A percentile compares a stretch with the other conserved stretches of the same genome.
phyloP scores from a whole-genome alignment of 2,113 vertebrate genomes.

The Tragulus kanchil region DNA sequence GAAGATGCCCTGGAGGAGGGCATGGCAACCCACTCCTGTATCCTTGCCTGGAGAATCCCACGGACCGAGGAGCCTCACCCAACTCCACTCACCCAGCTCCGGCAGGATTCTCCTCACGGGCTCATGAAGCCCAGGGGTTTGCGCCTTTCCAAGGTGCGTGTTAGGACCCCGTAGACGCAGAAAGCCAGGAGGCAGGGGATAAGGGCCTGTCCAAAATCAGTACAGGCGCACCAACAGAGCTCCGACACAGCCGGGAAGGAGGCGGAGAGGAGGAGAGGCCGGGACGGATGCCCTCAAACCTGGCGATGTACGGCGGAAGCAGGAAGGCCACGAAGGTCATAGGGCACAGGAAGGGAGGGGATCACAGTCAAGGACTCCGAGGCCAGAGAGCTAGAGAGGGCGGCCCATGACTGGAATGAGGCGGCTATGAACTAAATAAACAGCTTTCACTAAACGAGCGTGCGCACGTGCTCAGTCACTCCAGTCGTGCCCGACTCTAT shows the following conservation, averaged over 20 bases:
- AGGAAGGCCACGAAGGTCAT: not conserved
- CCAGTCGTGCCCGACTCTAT: no score
- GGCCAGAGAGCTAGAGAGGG: rapidly evolving
- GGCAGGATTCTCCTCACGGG: not conserved
- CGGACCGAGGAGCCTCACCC: no score
- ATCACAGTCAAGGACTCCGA: not conserved
- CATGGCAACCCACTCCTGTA: no score
- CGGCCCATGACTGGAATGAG: rapidly evolving
- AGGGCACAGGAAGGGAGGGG: not conserved
- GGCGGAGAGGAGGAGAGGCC: not conserved
- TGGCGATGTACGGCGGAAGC: not conserved
- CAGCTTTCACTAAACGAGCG: not conserved
- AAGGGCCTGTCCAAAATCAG: not conserved
- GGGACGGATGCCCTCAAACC: not conserved
- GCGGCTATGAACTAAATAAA: rapidly evolving
- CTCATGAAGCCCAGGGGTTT: not conserved
- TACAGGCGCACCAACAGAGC: rapidly evolving
- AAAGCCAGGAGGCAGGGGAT: not conserved
- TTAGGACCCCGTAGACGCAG: rapidly evolving
- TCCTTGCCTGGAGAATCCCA: no score
- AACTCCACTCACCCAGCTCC: no score
- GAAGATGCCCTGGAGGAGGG: no score
- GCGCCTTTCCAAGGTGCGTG: not conserved
- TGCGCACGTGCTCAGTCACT: no score
- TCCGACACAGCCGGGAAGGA: not conserved